Percentiles rank a stretch among this genome's conserved stretches.
These are phyloP conservation scores for Ellobius talpinus DNA, from an alignment of 2,113 vertebrate species.

Conservation along the genomic window DNA sequence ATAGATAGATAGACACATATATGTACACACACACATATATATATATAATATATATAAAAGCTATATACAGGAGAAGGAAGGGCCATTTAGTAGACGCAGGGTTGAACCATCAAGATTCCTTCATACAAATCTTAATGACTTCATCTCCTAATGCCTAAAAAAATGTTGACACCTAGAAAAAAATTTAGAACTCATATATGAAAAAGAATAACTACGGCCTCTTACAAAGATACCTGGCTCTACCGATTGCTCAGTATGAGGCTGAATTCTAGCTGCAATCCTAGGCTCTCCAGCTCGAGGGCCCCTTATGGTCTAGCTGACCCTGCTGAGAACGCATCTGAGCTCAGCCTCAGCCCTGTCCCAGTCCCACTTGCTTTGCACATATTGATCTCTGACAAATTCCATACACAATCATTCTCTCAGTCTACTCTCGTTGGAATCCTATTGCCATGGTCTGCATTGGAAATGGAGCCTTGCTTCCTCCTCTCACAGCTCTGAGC, in stretches of 20 bases:
- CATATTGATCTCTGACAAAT: background rate
- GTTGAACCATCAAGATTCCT: background rate
- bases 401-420: background rate
- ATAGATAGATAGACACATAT: too few species aligned
- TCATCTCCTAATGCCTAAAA: background rate
- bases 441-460: background rate
- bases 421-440: background rate
- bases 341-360: background rate
- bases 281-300: background rate
- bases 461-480: background rate
- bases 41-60: background rate
- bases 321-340: background rate
- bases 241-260: background rate
- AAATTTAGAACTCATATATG: background rate
- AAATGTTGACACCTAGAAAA: background rate
- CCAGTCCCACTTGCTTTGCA: background rate
- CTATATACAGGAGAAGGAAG: accelerated
- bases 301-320: background rate
- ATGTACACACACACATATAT: too few species aligned
- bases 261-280: background rate
- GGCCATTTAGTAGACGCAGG: background rate
- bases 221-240: background rate
- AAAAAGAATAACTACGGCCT: background rate
- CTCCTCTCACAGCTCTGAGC: background rate
- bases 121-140: background rate